phyloP scores from a whole-genome alignment of 2,113 vertebrate genomes.

The Oreochromis aureus region DNA sequence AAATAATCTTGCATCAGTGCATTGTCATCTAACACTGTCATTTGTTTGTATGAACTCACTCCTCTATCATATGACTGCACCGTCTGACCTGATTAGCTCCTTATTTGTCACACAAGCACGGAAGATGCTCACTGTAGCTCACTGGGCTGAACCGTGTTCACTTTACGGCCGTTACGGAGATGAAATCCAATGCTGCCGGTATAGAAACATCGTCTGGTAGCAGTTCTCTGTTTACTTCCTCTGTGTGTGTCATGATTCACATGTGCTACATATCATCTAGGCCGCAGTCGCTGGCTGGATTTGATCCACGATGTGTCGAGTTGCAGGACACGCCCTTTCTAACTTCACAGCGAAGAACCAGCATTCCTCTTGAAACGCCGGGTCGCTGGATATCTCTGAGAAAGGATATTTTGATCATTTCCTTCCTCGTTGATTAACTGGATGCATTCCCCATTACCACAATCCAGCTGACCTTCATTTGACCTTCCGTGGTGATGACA shows the following conservation, averaged over 20 bases:
- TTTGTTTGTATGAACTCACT: not conserved
- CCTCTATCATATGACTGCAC: not conserved
- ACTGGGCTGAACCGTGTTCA: not conserved
- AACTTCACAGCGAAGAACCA: slow-evolving; percentile 12
- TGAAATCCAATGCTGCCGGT: not conserved
- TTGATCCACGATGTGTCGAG: slow-evolving; percentile 30
- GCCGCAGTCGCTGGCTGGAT: slow-evolving; percentile 8
- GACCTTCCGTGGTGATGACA: not conserved
- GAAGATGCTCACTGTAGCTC: not conserved
- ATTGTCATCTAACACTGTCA: not conserved
- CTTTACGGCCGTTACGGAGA: not conserved
- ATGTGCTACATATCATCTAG: slow-evolving; percentile 27
- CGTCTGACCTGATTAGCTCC: not conserved
- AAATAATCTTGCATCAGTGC: not conserved
- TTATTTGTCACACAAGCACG: not conserved
- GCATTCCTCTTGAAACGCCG: not conserved
- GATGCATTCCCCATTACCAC: not conserved
- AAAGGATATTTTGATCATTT: not conserved
- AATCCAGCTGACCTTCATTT: not conserved
- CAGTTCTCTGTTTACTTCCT: not conserved
- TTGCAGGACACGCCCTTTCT: slow-evolving; percentile 54
- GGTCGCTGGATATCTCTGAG: not conserved
- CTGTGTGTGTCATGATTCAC: not conserved
- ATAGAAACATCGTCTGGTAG: not conserved
- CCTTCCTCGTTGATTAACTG: slow-evolving; percentile 12